Percentiles rank a stretch among this genome's conserved stretches.
Conservation (phyloP, 2,888 invertebrate genomes). For the Charanyca ferruginea region DNA sequence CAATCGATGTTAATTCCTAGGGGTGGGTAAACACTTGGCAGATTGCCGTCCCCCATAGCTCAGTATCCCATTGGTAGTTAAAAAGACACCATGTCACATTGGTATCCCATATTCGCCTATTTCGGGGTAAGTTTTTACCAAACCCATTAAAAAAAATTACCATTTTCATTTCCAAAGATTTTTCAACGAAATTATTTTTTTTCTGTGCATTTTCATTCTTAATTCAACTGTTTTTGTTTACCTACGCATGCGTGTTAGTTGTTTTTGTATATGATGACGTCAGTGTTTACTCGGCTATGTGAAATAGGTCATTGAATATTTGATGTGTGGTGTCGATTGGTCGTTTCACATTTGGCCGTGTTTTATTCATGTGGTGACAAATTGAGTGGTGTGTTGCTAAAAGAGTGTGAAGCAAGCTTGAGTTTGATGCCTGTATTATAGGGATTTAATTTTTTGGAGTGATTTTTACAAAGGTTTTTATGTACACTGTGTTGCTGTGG, state of each 20-base stretch:
- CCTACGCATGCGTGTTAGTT: constrained; percentile 63
- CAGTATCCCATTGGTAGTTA: constrained; percentile 76
- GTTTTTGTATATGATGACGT: constrained; percentile 59
- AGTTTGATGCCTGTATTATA: not conserved
- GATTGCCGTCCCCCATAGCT: constrained; percentile 72
- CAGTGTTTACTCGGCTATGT: constrained; percentile 62
- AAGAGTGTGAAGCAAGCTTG: not conserved
- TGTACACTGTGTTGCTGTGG: too few species aligned
- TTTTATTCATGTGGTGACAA: constrained; percentile 36
- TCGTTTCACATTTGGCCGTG: constrained; percentile 38
- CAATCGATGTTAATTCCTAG: constrained; percentile 55
- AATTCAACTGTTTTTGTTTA: constrained; percentile 49
- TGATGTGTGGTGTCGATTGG: constrained; percentile 38
- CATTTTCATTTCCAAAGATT: not conserved
- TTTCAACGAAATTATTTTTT: not conserved
- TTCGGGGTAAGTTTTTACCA: constrained; percentile 78
- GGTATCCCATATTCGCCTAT: constrained; percentile 71
- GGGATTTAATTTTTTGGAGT: not conserved
- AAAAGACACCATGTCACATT: constrained; percentile 80
- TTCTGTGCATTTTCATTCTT: constrained; percentile 60
- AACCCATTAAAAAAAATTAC: not conserved
- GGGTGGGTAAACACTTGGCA: constrained; percentile 75
- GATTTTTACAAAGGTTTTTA: not conserved
- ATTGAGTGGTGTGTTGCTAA: constrained; percentile 31
- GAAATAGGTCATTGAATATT: constrained; percentile 61